Conservation (phyloP, 1,140 invertebrate species). For the Drosophila truncata region DNA sequence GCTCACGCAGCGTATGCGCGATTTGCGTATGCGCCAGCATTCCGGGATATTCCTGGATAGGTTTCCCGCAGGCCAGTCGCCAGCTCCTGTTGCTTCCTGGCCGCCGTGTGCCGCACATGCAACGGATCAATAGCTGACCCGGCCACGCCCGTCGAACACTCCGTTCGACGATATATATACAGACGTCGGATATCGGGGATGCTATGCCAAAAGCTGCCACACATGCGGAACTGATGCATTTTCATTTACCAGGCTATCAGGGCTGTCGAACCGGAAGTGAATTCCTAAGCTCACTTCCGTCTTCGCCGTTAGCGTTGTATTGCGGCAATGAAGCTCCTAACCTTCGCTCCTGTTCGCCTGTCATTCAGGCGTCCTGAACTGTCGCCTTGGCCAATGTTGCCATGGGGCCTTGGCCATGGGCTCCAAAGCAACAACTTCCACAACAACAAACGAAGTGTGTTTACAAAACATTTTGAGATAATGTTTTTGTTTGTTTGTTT, state of each 20-base stretch:
- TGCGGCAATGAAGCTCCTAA: not conserved
- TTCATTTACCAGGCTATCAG: constrained; percentile 77
- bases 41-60: not conserved
- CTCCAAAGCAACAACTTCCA: constrained; percentile 18
- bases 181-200: constrained; percentile 43
- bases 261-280: constrained; percentile 73
- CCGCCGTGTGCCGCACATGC: constrained; percentile 65
- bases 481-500: constrained; percentile 8
- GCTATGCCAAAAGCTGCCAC: constrained; percentile 51
- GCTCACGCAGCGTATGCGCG: constrained; percentile 33
- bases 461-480: constrained; percentile 13
- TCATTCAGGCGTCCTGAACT: constrained; percentile 61
- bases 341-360: constrained; percentile 53
- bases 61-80: constrained; percentile 16
- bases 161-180: constrained; percentile 12
- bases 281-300: constrained; percentile 72
- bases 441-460: constrained; percentile 3
- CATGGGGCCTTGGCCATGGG: constrained; percentile 67
- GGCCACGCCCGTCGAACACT: constrained; percentile 64
- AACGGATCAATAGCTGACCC: constrained; percentile 78
- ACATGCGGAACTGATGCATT: constrained; percentile 85
- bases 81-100: constrained; percentile 37
- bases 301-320: not conserved
- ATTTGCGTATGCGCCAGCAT: constrained; percentile 8
- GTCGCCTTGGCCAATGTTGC: constrained; percentile 77